Evolutionary conservation across 2,888 invertebrate genomes (phyloP).

Genomic region (Petrolisthes manimaculis): DNA sequence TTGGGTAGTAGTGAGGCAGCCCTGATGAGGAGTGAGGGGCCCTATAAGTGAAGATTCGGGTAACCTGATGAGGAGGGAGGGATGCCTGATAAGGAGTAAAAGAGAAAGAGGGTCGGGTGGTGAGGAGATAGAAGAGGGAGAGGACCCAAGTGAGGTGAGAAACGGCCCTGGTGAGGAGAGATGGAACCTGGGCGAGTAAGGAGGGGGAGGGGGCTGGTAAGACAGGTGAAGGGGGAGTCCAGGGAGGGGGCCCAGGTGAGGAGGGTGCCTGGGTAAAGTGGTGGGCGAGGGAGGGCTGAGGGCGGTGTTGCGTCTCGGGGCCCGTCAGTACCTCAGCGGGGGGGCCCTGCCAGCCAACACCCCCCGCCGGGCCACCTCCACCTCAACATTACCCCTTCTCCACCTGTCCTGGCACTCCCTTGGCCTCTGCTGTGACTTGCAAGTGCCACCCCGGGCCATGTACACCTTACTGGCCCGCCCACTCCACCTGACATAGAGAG

Average conservation of each 20-base stretch:
- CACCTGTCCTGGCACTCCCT: slow-evolving; percentile 24
- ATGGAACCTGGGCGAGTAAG: neutral
- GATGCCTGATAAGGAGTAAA: neutral
- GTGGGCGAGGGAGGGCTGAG: slow-evolving; percentile 13
- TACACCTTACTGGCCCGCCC: neutral
- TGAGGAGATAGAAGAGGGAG: neutral
- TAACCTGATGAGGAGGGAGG: too few species aligned
- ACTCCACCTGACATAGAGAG: neutral
- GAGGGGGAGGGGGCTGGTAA: neutral
- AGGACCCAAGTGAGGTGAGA: neutral
- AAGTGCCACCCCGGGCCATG: slow-evolving; percentile 28
- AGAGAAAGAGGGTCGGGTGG: neutral
- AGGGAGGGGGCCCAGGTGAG: neutral
- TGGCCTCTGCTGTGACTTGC: slow-evolving; percentile 26
- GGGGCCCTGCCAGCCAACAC: slow-evolving; percentile 32
- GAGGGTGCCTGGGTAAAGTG: neutral
- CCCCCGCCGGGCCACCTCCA: slow-evolving; percentile 46
- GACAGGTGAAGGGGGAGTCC: neutral
- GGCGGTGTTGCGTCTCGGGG: slow-evolving; percentile 39
- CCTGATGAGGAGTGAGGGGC: too few species aligned
- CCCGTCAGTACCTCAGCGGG: slow-evolving; percentile 56
- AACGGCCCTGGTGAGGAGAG: slow-evolving; percentile 1
- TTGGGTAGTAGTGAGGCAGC: too few species aligned
- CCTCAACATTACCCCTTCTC: slow-evolving; percentile 51
- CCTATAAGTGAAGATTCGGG: too few species aligned